phyloP scores from a whole-genome alignment of 1,140 invertebrate genomes.

The Drosophila rufa region DNA sequence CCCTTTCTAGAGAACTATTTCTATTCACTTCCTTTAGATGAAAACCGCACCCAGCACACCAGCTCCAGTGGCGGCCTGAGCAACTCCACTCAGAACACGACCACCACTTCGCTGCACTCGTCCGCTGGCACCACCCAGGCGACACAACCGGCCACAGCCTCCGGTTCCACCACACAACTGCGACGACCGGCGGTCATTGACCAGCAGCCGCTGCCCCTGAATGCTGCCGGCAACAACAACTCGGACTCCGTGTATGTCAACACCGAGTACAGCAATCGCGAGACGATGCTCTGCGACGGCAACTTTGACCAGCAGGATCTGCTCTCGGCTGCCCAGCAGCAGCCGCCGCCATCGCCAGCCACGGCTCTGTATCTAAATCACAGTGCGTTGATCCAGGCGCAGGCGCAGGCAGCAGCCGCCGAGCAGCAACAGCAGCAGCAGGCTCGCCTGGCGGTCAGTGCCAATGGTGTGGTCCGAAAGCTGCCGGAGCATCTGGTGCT shows the following conservation, averaged over 20 bases:
- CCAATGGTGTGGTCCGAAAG: slow-evolving; percentile 78
- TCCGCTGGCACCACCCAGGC: slow-evolving; percentile 55
- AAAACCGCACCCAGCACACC: slow-evolving; percentile 74
- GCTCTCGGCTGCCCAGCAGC: slow-evolving; percentile 67
- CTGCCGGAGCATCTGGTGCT: slow-evolving; percentile 81
- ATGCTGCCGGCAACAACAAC: slow-evolving; percentile 59
- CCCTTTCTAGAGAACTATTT: no score
- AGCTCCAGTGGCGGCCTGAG: slow-evolving; percentile 75
- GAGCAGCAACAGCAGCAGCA: slow-evolving; percentile 35
- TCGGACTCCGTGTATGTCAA: slow-evolving; percentile 78
- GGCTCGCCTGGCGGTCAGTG: slow-evolving; percentile 63
- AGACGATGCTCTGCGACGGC: slow-evolving; percentile 71
- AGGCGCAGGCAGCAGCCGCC: slow-evolving; percentile 45
- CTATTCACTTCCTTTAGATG: slow-evolving; percentile 32
- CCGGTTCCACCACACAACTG: slow-evolving; percentile 21
- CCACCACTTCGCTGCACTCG: slow-evolving; percentile 77
- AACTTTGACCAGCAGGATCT: slow-evolving; percentile 70
- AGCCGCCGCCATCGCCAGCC: slow-evolving; percentile 72
- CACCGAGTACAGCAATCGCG: slow-evolving; percentile 77
- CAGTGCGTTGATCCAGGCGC: slow-evolving; percentile 69
- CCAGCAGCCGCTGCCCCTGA: slow-evolving; percentile 61
- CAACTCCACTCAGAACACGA: slow-evolving; percentile 77
- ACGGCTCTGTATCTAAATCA: slow-evolving; percentile 76
- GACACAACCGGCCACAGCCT: background rate
- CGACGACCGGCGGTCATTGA: slow-evolving; percentile 65